Evolutionary conservation across 2,888 invertebrate genomes (phyloP).

Genomic region (Caenorhabditis parvicauda): DNA sequence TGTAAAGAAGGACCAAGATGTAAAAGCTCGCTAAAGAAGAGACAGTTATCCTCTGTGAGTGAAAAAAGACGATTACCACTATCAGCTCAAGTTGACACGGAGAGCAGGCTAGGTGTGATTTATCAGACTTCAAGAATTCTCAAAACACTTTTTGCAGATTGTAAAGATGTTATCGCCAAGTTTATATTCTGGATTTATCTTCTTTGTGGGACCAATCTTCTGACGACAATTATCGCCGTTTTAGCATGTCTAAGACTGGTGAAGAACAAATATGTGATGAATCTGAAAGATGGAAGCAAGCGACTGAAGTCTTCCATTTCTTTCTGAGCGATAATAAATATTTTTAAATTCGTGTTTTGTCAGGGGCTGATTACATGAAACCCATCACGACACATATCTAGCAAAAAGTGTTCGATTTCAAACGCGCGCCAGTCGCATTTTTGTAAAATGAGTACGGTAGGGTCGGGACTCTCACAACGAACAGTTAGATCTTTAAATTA

Average conservation of each 20-base stretch:
- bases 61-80: background rate
- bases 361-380: no score
- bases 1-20: slow-evolving; percentile 35
- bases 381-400: no score
- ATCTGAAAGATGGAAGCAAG: slow-evolving; percentile 21
- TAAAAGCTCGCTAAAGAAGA: slow-evolving; percentile 9
- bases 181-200: slow-evolving; percentile 21
- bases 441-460: no score
- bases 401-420: no score
- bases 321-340: no score
- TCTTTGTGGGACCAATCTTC: slow-evolving; percentile 15
- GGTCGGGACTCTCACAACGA: no score
- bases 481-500: no score
- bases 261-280: slow-evolving; percentile 28
- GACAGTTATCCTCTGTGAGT: slow-evolving; percentile 3
- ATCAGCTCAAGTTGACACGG: no score
- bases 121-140: no score
- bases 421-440: no score
- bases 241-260: slow-evolving; percentile 13
- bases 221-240: slow-evolving; percentile 9
- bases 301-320: slow-evolving; percentile 11
- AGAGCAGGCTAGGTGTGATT: no score
- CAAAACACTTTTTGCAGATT: slow-evolving; percentile 14
- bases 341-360: no score
- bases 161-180: slow-evolving; percentile 6